Evolutionary conservation across 2,888 invertebrate species (phyloP), one percentile per base, ranked within the genome.

Genomic region (Incurvaria masculella): DNA sequence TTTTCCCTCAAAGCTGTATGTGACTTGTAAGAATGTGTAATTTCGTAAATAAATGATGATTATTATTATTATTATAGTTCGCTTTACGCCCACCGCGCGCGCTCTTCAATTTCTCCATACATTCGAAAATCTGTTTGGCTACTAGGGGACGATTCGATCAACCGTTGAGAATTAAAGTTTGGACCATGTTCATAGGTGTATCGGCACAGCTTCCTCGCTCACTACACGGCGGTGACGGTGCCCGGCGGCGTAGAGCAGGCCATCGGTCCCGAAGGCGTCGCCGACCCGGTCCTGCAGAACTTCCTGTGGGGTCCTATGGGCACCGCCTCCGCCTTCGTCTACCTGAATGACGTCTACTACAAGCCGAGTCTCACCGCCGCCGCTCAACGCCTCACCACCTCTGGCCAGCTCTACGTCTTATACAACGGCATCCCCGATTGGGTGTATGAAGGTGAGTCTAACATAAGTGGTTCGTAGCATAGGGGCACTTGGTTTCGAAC

Each of bases 401-500:
- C 81, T 56, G 88, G 87, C 2, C 61, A 69, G 17, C 69, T 76
- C 44, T 81, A 83, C 26, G 81, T 82, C 8, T 79, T 92, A 46
- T 88, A 88, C 61, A 89, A 95, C 65, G 95, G 94, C 21, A 84
- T 94, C 10, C 91, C 94, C 23, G 96, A 97, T 69, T 97, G 96
- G 96, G 89, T 96, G 1, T 96, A 96, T 70, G 95, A 96, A 83
- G 92, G 91, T 91, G 62, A 59, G 66, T 63, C 5, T 6, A 18
- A 39, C 6, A 39, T 17, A 39, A 17, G 5, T 39, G 23, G 23
- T 23, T 23, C 23, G 6, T 23, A 23, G 23, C 5, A 23, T 10
- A 23, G 6, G 5, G 23, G 5, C 10, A 23, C 23, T 23, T 23
- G 6, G 10, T 23, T 6, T 23, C 23, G 10, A 23, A 23, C 23